Base-by-base conservation (phyloP, 2,888 invertebrate species). In the Xiphydria camelus region DNA sequence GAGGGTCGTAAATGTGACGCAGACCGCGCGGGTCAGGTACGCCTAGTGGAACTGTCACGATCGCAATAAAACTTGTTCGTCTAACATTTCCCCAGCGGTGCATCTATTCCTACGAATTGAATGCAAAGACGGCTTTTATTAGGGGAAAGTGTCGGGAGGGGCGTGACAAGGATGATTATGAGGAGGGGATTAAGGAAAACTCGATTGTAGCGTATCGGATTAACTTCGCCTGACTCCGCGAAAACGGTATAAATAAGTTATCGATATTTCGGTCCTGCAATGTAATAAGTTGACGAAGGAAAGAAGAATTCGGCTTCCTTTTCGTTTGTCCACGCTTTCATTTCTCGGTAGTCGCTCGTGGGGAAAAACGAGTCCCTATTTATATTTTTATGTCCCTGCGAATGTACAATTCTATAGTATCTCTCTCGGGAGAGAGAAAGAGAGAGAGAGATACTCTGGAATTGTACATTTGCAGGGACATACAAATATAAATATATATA, bases 141-240 rank as follows among this genome's bases (percentile, higher is more conserved):
- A 45, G 47, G 31, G 37, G 12, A 6, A 38, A 21, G 7, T 29
- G 22, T 38, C 23, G 9, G 7, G 14, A 9, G n/a, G 10, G 21
- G 10, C 40, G 20, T 47, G n/a, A 45, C 39, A 43, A 45, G 23
- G 33, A 58, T n/a, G n/a, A n/a, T 62, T 62, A 58, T 48, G 38
- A 53, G 48, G 17, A n/a, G n/a, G 48, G 58, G 57, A 53, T 61
- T 59, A 59, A 42, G 45, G 51, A 45, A 56, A 61, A 59, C 57
- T 63, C 61, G 58, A 62, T 62, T 63, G 64, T 56, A 53, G 54
- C 45, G 48, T 46, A 60, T 58, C 51, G 62, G 64, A 68, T 68
- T 68, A 68, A 66, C 67, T 68, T 62, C 19, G 49, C 44, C 51
- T 64, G 59, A 62, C 67, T 65, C 43, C 38, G 41, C 38, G n/a